Evolutionary conservation across 2,888 invertebrate species (phyloP).

Genomic region (Trachelus troglodyta): DNA sequence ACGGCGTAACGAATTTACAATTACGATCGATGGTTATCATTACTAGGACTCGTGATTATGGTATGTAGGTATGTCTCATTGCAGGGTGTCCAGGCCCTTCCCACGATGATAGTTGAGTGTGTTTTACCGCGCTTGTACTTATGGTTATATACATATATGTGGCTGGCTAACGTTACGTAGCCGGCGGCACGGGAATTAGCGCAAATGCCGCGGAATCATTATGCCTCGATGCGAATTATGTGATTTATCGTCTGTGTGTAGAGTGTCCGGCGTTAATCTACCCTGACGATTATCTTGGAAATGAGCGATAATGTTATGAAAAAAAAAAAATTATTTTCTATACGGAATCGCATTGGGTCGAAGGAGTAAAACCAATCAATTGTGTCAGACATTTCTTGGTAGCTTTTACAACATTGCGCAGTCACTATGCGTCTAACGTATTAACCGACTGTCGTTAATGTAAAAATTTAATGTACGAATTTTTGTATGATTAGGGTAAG

Average conservation of each 20-base stretch:
- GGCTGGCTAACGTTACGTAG: slow-evolving; percentile 8
- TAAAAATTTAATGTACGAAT: background rate
- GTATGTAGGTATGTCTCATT: slow-evolving; percentile 33
- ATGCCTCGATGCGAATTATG: slow-evolving; percentile 44
- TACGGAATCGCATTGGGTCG: background rate
- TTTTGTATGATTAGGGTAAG: background rate
- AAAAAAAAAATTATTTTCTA: background rate
- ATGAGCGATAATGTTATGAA: slow-evolving; percentile 46
- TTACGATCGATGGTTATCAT: slow-evolving; percentile 61
- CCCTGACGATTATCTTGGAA: background rate
- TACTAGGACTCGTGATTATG: slow-evolving; percentile 42
- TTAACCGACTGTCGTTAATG: background rate
- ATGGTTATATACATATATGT: background rate
- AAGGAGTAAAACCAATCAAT: background rate
- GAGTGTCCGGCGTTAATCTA: background rate
- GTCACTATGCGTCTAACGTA: background rate
- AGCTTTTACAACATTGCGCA: background rate
- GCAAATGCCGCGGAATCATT: slow-evolving; percentile 40
- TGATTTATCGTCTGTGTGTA: slow-evolving; percentile 42
- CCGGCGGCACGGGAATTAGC: slow-evolving; percentile 45
- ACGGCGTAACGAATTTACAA: slow-evolving; percentile 62
- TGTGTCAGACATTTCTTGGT: background rate
- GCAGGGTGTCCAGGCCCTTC: slow-evolving; percentile 46
- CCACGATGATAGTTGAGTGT: slow-evolving; percentile 37
- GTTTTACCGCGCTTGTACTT: background rate